Percentiles rank a stretch among this genome's conserved stretches.
phyloP scores from a whole-genome alignment of 1,140 invertebrate species.

The Acromyrmex echinatior region DNA sequence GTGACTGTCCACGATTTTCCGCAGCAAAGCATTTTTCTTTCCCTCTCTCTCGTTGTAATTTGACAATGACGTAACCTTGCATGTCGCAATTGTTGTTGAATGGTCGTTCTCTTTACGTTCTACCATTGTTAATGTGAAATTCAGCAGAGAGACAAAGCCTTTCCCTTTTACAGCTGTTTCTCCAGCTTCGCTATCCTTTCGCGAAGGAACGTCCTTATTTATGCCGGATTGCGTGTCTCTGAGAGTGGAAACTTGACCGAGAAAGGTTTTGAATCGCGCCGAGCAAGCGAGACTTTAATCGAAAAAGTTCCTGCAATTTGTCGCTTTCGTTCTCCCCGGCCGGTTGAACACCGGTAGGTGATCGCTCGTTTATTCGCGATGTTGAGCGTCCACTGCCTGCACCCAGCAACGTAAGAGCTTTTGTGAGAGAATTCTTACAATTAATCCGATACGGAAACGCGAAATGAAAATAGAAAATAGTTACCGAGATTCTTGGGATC shows the following conservation, averaged over 20 bases:
- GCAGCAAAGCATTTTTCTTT: background rate
- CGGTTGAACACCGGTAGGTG: conserved; percentile 35
- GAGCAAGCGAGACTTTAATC: conserved; percentile 79
- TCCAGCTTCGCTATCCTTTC: background rate
- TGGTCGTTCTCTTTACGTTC: background rate
- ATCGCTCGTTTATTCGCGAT: conserved; percentile 68
- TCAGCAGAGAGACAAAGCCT: background rate
- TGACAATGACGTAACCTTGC: background rate
- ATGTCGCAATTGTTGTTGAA: background rate
- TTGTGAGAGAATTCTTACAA: conserved; percentile 24
- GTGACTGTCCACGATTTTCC: background rate
- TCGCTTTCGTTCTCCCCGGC: conserved; percentile 75
- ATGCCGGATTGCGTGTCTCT: conserved; percentile 27
- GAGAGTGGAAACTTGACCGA: conserved; percentile 45
- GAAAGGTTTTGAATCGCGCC: conserved; percentile 52
- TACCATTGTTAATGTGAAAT: conserved; percentile 21
- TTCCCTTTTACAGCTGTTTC: background rate
- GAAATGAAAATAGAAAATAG: background rate
- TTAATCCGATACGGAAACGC: conserved; percentile 5
- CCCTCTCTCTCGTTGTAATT: background rate
- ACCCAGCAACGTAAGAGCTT: background rate
- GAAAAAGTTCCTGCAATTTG: conserved; percentile 83
- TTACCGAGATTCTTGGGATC: conserved; percentile 15
- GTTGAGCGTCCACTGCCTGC: conserved; percentile 39
- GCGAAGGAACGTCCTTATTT: conserved; percentile 38